phyloP scores from a whole-genome alignment of 2,888 invertebrate genomes.

The Cordylochernes scorpioides region DNA sequence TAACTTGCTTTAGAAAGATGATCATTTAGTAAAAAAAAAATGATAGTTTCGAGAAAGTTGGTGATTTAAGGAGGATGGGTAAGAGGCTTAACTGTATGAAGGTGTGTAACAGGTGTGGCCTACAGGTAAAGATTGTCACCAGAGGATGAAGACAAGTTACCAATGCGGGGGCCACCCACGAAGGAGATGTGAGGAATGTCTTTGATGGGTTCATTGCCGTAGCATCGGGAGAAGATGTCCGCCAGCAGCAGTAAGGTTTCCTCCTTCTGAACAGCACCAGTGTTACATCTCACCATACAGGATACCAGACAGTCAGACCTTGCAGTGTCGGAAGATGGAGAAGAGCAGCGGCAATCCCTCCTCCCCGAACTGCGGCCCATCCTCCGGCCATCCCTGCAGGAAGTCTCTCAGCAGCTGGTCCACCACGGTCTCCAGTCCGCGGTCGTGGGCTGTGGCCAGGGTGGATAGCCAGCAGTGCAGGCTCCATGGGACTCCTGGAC shows the following conservation, averaged over 20 bases:
- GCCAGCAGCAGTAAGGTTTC: constrained; percentile 58
- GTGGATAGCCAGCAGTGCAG: constrained; percentile 77
- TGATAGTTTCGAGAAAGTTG: no score
- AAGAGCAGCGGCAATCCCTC: constrained; percentile 66
- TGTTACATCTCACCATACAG: not conserved
- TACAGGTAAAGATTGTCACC: no score
- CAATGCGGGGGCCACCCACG: constrained; percentile 38
- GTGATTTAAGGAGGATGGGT: no score
- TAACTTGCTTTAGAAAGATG: no score
- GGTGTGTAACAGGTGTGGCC: no score
- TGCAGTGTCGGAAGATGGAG: constrained; percentile 64
- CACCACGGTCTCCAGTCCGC: constrained; percentile 51
- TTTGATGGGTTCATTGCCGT: constrained; percentile 49
- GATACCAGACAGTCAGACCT: constrained; percentile 29
- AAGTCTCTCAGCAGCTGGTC: constrained; percentile 70
- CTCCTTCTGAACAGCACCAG: constrained; percentile 37
- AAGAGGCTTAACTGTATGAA: no score
- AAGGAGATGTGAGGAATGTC: constrained; percentile 7
- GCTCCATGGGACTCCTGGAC: constrained; percentile 53
- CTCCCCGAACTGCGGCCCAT: constrained; percentile 61
- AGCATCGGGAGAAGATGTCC: constrained; percentile 66
- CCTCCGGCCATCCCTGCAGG: constrained; percentile 62
- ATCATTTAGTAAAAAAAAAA: no score
- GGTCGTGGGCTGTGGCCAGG: constrained; percentile 55
- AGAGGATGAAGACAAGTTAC: constrained; percentile 3